Conservation (phyloP, 1,140 invertebrate species). For the Bombus pascuorum region DNA sequence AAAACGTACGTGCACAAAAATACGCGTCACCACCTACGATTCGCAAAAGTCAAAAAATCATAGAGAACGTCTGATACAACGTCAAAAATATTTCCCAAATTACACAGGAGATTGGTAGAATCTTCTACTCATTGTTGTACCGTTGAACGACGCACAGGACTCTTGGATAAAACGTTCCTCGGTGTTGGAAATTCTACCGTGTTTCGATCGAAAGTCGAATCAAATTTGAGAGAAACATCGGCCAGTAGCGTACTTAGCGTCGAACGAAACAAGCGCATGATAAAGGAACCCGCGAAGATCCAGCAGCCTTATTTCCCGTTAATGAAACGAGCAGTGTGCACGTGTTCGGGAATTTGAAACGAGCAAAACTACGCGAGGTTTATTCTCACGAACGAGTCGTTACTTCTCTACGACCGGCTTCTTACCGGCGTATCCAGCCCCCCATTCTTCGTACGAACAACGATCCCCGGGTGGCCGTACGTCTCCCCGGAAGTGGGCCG, state of each 20-base stretch:
- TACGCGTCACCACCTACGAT: too few relatives aligned
- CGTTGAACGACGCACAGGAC: too few relatives aligned
- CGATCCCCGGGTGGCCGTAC: slow-evolving; percentile 53
- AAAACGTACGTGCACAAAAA: too few relatives aligned
- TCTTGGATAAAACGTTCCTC: background rate
- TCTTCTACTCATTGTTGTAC: background rate
- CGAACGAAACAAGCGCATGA: fast-evolving
- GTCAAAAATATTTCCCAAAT: background rate
- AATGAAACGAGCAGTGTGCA: slow-evolving; percentile 39
- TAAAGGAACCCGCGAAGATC: background rate
- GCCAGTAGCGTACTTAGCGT: background rate
- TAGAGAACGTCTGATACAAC: too few relatives aligned
- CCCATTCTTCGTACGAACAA: slow-evolving; percentile 43
- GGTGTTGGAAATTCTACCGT: background rate
- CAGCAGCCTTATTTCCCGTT: slow-evolving; percentile 56
- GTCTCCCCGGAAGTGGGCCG: slow-evolving; percentile 56
- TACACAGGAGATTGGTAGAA: too few relatives aligned
- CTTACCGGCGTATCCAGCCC: slow-evolving; percentile 32
- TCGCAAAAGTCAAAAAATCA: too few relatives aligned
- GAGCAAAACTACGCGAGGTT: slow-evolving; percentile 58
- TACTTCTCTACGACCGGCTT: slow-evolving; percentile 63
- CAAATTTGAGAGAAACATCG: background rate
- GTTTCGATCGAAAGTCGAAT: background rate
- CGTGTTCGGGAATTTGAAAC: slow-evolving; percentile 38
- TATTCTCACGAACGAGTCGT: slow-evolving; percentile 64